Conservation (phyloP, 2,888 invertebrate genomes). For the Anthoptus insignis region DNA sequence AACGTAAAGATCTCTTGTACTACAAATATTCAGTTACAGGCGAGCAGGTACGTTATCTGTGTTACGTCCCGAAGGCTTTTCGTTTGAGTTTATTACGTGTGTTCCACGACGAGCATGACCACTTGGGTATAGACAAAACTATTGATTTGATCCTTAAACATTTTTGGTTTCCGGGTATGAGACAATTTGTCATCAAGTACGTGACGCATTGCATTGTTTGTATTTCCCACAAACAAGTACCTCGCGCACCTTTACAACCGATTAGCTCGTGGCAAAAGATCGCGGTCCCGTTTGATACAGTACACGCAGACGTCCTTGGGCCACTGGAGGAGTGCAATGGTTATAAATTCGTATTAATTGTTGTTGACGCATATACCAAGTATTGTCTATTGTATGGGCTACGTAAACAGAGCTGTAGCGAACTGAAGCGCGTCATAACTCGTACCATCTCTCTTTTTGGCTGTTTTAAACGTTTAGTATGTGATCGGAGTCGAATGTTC, state of each 20-base stretch:
- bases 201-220: not conserved
- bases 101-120: not conserved
- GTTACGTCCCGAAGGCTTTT: not conserved
- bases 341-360: not conserved
- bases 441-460: not conserved
- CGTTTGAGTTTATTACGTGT: not conserved
- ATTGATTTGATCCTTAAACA: not conserved
- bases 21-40: not conserved
- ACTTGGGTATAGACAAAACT: not conserved
- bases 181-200: not conserved
- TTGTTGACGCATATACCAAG: not conserved
- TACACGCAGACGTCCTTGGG: not conserved
- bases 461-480: not conserved
- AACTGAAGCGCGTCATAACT: not conserved
- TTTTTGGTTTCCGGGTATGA: not conserved
- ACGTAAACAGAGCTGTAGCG: not conserved
- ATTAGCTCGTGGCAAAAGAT: not conserved
- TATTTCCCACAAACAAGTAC: not conserved
- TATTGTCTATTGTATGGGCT: not conserved
- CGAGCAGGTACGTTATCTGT: not conserved
- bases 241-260: not conserved
- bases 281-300: not conserved
- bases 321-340: not conserved
- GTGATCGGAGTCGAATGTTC: not conserved
- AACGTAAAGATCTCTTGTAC: not conserved